Percentiles rank a stretch among this genome's conserved stretches.
phyloP scores from a whole-genome alignment of 2,113 vertebrate species.

The Camelus dromedarius region DNA sequence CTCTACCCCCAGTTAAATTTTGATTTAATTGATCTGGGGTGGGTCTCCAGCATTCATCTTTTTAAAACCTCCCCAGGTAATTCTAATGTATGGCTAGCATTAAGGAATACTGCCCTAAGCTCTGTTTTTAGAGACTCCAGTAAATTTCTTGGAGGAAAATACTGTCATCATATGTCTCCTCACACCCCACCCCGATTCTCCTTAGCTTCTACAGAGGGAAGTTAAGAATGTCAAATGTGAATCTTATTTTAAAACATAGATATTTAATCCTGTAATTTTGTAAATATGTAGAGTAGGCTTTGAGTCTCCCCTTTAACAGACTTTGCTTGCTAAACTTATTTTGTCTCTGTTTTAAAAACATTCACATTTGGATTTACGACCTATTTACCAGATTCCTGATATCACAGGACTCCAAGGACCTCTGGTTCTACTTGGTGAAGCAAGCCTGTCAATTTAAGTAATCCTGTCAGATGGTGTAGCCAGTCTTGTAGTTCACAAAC shows the following conservation, averaged over 20 bases:
- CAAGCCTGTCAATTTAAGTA: neutral
- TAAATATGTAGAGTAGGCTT: neutral
- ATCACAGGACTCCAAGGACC: neutral
- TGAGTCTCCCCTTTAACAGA: conserved; percentile 16
- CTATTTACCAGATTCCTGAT: conserved; percentile 4
- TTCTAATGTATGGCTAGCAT: neutral
- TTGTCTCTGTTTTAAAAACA: neutral
- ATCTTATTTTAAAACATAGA: neutral
- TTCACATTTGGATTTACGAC: neutral
- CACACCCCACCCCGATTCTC: neutral
- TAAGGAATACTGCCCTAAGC: neutral
- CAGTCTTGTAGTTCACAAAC: neutral
- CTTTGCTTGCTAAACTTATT: neutral
- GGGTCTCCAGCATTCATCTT: neutral
- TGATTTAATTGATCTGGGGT: neutral
- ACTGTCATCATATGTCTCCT: neutral
- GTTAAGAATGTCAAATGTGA: conserved; percentile 9
- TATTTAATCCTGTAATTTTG: conserved; percentile 15
- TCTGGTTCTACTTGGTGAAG: neutral
- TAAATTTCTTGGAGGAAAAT: neutral
- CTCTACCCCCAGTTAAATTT: neutral
- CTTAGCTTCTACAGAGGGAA: neutral
- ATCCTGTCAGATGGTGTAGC: neutral
- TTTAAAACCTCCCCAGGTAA: conserved; percentile 1
- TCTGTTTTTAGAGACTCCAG: conserved; percentile 14